Evolutionary conservation across 2,113 vertebrate species (phyloP).

Genomic region (Chaetorhynchus papuensis): DNA sequence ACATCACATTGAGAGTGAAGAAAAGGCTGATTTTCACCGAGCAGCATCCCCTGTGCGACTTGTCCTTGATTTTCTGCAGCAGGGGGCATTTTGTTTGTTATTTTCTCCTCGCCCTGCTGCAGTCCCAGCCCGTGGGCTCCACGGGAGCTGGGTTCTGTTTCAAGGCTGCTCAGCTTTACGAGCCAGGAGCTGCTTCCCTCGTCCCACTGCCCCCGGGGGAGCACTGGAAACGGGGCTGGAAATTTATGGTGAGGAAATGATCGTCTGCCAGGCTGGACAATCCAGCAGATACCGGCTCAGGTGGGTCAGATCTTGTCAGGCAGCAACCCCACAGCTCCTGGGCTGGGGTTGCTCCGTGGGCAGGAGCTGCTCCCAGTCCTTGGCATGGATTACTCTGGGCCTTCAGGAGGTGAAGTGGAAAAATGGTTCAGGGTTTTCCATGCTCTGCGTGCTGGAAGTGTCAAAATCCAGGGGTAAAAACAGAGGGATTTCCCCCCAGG

Average conservation of each 20-base stretch:
- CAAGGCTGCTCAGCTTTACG: not conserved
- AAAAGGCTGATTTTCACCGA: not conserved
- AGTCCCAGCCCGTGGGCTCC: not conserved
- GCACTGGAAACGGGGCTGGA: not conserved
- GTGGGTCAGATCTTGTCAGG: slow-evolving; percentile 21
- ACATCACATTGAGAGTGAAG: not conserved
- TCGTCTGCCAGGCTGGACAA: slow-evolving; percentile 10
- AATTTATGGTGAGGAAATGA: slow-evolving; percentile 46
- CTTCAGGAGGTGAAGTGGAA: not conserved
- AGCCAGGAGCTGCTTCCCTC: not conserved
- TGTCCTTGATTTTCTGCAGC: not conserved
- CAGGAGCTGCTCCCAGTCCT: not conserved
- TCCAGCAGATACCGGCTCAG: not conserved
- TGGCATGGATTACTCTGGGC: not conserved
- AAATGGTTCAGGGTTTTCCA: not conserved
- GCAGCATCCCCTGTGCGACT: not conserved
- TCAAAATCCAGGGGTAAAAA: not conserved
- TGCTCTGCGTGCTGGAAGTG: not conserved
- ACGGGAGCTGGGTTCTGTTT: slow-evolving; percentile 17
- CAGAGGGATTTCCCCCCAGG: not conserved
- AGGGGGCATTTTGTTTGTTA: not conserved
- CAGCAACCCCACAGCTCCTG: not conserved
- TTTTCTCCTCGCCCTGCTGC: not conserved
- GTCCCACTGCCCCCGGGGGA: slow-evolving; percentile 3
- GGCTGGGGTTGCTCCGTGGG: slow-evolving; percentile 11